These are phyloP conservation scores for Probosciger aterrimus DNA, from an alignment of 2,113 vertebrate genomes.

Conservation along the genomic window DNA sequence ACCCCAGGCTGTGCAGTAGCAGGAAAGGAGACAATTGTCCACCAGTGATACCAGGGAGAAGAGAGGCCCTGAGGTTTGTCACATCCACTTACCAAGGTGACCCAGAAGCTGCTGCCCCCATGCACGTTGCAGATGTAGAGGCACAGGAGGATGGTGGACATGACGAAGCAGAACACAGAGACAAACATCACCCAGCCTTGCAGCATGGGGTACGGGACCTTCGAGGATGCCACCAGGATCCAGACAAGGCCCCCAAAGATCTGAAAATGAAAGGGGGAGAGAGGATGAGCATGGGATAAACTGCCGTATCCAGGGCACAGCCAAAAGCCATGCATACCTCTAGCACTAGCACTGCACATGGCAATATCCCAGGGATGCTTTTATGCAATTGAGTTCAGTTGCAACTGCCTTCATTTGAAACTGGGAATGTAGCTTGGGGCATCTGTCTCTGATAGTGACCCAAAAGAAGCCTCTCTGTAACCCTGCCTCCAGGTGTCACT, in stretches of 20 bases:
- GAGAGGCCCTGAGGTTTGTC: background rate
- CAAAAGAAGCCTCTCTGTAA: background rate
- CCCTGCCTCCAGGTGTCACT: background rate
- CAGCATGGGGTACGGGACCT: fast-evolving
- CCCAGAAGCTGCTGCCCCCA: conserved; percentile 30
- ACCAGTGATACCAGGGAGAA: background rate
- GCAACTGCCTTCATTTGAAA: background rate
- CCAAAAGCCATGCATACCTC: fast-evolving
- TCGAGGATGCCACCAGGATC: conserved; percentile 63
- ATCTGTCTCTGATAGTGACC: background rate
- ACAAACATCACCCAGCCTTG: conserved; percentile 76
- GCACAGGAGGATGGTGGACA: conserved; percentile 40
- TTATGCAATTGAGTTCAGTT: background rate
- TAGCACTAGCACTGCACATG: background rate
- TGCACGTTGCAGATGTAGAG: conserved; percentile 32
- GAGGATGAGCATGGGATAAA: fast-evolving
- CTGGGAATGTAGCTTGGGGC: background rate
- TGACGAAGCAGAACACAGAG: conserved; percentile 58
- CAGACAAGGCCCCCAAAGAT: conserved; percentile 67
- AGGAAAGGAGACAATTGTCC: background rate
- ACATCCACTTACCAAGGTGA: conserved; percentile 52
- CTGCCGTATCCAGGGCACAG: background rate
- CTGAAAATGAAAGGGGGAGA: background rate
- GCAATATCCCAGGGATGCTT: background rate
- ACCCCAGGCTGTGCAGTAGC: background rate